Evolutionary conservation across 2,888 invertebrate species (phyloP).

Genomic region (Hypercompe scribonia): DNA sequence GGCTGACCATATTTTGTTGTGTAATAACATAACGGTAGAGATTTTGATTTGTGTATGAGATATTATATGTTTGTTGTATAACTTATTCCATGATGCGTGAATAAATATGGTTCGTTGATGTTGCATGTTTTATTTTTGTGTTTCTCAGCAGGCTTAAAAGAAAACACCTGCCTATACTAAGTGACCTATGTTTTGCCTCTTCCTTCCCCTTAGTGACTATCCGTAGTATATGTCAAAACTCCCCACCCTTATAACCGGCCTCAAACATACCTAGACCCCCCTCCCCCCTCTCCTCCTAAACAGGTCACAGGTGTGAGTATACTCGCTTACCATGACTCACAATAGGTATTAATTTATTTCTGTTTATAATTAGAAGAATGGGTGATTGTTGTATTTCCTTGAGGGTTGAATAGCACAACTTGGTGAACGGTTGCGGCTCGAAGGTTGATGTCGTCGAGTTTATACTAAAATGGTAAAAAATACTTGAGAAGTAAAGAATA

Average conservation of each 20-base stretch:
- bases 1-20: constrained; percentile 43
- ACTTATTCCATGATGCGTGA: constrained; percentile 67
- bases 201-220: too few relatives aligned
- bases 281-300: too few relatives aligned
- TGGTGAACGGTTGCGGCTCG: background rate
- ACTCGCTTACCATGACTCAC: background rate
- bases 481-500: too few relatives aligned
- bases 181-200: too few relatives aligned
- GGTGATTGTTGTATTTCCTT: background rate
- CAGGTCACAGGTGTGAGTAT: background rate
- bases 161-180: too few relatives aligned
- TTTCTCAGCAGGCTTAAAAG: background rate
- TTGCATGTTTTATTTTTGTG: constrained; percentile 53
- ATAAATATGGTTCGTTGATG: constrained; percentile 70
- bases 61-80: constrained; percentile 60
- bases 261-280: too few relatives aligned
- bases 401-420: background rate
- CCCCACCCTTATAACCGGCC: too few relatives aligned
- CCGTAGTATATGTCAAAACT: too few relatives aligned
- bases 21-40: constrained; percentile 40
- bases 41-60: constrained; percentile 58
- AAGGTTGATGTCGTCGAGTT: too few relatives aligned
- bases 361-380: background rate
- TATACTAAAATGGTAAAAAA: too few relatives aligned
- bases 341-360: background rate